Conservation (phyloP, 30 jellyfish, hydroid and myxozoan genomes). For the Turritopsis dohrnii region DNA sequence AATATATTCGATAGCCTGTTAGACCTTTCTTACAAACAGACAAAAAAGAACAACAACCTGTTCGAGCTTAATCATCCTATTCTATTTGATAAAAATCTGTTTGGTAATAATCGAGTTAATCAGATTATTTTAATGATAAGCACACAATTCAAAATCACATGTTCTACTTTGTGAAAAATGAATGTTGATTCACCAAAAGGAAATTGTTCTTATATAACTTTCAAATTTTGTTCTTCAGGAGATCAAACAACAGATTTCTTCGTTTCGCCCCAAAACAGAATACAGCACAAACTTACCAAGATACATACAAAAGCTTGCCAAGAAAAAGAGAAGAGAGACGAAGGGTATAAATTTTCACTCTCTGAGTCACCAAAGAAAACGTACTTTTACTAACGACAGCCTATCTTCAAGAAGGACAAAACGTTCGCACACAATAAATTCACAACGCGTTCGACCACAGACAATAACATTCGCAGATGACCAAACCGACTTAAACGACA, state of each 20-base stretch:
- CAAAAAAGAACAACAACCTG: no score
- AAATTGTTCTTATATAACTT: no score
- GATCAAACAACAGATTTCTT: neutral
- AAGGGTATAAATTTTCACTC: neutral
- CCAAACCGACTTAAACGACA: neutral
- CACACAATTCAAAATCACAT: no score
- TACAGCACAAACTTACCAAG: neutral
- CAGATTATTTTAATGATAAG: no score
- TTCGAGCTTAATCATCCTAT: no score
- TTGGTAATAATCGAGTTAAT: no score
- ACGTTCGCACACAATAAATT: neutral
- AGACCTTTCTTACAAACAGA: no score
- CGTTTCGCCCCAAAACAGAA: neutral
- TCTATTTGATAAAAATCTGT: no score
- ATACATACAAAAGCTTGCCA: conserved; percentile 1
- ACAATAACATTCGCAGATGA: neutral
- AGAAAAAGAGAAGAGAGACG: neutral
- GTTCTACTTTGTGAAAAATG: no score
- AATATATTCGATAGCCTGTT: no score
- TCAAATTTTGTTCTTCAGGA: neutral
- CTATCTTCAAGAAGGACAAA: neutral
- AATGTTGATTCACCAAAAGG: no score
- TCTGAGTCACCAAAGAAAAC: neutral
- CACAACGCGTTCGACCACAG: neutral
- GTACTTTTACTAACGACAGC: neutral